These are phyloP conservation scores for Lasaia peninsularis DNA, from an alignment of 1,140 invertebrate genomes.

Conservation along the genomic window DNA sequence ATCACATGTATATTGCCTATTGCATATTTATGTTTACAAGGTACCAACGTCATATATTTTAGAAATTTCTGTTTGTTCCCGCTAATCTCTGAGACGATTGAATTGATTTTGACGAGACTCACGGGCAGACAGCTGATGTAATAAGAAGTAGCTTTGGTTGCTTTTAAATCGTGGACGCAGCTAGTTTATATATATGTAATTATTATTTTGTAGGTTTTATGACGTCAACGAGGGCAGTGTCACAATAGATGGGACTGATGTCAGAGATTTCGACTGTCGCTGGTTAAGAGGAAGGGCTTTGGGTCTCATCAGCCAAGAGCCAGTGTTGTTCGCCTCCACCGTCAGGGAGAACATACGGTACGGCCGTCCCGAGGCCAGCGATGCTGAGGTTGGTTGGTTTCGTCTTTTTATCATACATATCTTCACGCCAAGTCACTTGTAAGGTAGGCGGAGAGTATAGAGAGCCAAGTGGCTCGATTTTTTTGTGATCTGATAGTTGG, in stretches of 20 bases:
- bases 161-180: neutral
- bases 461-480: too few species aligned
- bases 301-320: conserved; percentile 96
- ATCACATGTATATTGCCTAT: too few species aligned
- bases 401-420: neutral
- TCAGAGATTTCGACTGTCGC: conserved; percentile 86
- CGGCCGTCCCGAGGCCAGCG: conserved; percentile 85
- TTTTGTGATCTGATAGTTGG: too few species aligned
- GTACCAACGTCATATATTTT: too few species aligned
- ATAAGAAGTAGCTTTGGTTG: too few species aligned
- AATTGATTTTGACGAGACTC: too few species aligned
- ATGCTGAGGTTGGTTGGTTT: conserved; percentile 78
- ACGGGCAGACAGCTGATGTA: too few species aligned
- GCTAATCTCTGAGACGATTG: too few species aligned
- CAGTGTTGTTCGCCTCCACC: conserved; percentile 93
- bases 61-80: too few species aligned
- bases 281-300: conserved; percentile 91
- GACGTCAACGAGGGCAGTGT: conserved; percentile 88
- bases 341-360: conserved; percentile 96
- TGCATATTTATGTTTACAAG: too few species aligned
- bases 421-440: too few species aligned
- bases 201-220: conserved; percentile 83
- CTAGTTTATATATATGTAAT: neutral
- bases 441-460: too few species aligned
- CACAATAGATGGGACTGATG: conserved; percentile 87